These are phyloP conservation scores for Potorous gilbertii DNA, from an alignment of 2,797 vertebrate genomes.

Conservation along the genomic window DNA sequence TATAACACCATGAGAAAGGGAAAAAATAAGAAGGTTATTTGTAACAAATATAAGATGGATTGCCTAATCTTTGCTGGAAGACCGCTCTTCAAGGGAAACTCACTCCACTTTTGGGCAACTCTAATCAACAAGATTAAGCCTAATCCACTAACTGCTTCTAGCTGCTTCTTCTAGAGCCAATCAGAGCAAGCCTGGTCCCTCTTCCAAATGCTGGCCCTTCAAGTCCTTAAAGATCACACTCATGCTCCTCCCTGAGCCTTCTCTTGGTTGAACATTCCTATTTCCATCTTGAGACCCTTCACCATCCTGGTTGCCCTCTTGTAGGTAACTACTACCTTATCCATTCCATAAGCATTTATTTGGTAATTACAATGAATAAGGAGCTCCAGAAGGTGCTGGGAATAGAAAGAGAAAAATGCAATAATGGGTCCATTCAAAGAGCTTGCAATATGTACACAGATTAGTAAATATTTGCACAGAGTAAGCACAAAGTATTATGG, in stretches of 20 bases:
- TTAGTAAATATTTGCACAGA: neutral
- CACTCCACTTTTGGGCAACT: neutral
- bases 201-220: neutral
- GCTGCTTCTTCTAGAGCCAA: neutral
- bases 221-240: neutral
- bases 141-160: neutral
- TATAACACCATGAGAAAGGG: neutral
- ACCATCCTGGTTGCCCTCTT: neutral
- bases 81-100: neutral
- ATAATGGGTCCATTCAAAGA: neutral
- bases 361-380: neutral
- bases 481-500: neutral
- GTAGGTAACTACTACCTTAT: neutral
- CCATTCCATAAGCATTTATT: neutral
- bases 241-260: neutral
- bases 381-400: neutral
- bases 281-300: neutral
- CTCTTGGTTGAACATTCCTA: neutral
- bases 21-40: neutral
- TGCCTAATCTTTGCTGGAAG: neutral
- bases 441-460: neutral
- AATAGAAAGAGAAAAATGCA: neutral
- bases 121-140: neutral
- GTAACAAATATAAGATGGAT: neutral
- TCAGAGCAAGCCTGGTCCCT: neutral